phyloP scores from a whole-genome alignment of 1,140 invertebrate species.

The Magallana angulata region DNA sequence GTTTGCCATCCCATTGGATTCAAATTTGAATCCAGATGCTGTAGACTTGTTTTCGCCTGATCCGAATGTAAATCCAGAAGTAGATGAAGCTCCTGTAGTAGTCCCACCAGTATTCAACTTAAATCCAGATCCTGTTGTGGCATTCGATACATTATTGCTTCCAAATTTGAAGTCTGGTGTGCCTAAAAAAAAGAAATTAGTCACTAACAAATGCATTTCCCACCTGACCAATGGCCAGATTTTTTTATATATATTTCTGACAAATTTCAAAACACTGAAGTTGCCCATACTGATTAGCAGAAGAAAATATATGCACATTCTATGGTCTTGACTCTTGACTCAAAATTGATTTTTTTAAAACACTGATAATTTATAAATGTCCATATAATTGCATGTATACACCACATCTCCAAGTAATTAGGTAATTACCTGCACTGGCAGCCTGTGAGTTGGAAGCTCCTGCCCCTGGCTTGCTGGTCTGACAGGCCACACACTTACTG shows the following conservation, averaged over 20 bases:
- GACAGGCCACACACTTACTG: slow-evolving; percentile 85
- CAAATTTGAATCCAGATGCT: neutral
- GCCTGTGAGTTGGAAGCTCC: neutral
- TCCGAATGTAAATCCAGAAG: slow-evolving; percentile 2
- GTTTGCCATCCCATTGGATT: neutral
- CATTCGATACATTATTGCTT: neutral
- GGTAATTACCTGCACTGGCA: neutral
- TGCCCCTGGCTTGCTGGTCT: slow-evolving; percentile 82
- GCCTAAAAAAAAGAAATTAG: neutral
- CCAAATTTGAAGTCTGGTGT: slow-evolving; percentile 8
- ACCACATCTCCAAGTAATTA: too few species aligned
- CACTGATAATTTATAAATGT: too few species aligned
- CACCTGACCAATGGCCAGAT: too few species aligned
- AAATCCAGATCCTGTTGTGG: slow-evolving; percentile 28
- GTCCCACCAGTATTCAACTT: neutral
- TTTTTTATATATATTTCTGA: too few species aligned
- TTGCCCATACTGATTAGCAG: too few species aligned
- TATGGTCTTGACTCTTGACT: too few species aligned
- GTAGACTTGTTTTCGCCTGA: neutral
- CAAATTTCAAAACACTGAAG: too few species aligned
- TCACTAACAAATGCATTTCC: too few species aligned
- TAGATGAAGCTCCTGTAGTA: neutral
- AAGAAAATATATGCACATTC: too few species aligned
- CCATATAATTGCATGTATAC: too few species aligned
- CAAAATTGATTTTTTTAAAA: too few species aligned